Evolutionary conservation across 2,797 vertebrate species (phyloP).

Genomic region (Xenops minutus): DNA sequence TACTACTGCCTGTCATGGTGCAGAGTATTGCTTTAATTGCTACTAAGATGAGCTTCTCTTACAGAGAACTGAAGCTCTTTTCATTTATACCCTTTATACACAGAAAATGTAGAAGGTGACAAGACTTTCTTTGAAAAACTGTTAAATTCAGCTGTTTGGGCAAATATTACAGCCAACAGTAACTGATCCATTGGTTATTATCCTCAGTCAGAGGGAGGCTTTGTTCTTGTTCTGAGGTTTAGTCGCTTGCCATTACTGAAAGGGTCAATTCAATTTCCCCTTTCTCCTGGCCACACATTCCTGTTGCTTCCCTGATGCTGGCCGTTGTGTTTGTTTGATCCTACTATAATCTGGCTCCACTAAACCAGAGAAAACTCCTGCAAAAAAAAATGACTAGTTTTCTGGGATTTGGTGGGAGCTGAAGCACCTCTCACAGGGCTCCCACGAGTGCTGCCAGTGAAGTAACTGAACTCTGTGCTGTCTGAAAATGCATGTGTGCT

Average conservation of each 20-base stretch:
- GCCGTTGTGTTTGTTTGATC: background rate
- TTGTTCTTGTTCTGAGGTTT: background rate
- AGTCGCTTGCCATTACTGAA: background rate
- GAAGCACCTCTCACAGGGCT: background rate
- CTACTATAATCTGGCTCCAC: background rate
- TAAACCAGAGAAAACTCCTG: background rate
- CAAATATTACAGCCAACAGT: background rate
- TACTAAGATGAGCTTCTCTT: background rate
- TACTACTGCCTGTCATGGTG: background rate
- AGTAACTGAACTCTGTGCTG: background rate
- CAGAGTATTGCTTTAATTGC: background rate
- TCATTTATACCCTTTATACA: background rate
- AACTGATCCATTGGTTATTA: background rate
- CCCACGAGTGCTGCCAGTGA: accelerated
- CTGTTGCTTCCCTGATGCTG: background rate
- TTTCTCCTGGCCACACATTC: background rate
- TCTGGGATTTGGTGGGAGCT: background rate
- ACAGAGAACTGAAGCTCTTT: background rate
- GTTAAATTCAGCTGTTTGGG: background rate
- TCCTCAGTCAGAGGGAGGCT: background rate
- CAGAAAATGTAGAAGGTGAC: background rate
- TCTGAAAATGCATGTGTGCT: background rate
- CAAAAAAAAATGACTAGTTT: background rate
- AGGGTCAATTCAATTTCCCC: background rate
- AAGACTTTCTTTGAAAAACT: background rate